A percentile compares a stretch with the other conserved stretches of the same genome.
Conservation (phyloP, 2,113 vertebrate genomes). For the Macrotis lagotis region DNA sequence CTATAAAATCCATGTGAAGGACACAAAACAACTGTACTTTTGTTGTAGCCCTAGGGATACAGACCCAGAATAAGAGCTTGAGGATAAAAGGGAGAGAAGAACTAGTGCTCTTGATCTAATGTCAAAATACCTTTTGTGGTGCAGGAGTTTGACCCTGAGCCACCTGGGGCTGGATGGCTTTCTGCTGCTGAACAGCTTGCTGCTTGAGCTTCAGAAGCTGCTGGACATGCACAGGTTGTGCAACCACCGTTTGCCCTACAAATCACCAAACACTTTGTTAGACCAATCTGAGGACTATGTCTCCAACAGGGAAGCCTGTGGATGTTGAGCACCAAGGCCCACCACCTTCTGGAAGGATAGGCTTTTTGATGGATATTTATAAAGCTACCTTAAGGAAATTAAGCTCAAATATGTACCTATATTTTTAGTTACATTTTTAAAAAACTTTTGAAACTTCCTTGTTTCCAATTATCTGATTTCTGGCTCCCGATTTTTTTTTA, state of each 20-base stretch:
- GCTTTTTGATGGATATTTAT: background rate
- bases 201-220: constrained; percentile 86
- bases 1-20: background rate
- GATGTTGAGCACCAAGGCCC: background rate
- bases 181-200: constrained; percentile 85
- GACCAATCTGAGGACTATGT: background rate
- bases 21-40: background rate
- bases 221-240: constrained; percentile 83
- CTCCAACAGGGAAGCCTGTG: background rate
- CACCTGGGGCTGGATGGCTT: constrained; percentile 86
- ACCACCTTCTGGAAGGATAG: background rate
- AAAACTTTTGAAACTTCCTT: background rate
- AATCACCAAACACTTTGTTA: background rate
- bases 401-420: background rate
- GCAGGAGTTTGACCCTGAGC: constrained; percentile 82
- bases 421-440: background rate
- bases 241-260: constrained; percentile 85
- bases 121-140: constrained; percentile 87
- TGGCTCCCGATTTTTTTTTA: background rate
- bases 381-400: background rate
- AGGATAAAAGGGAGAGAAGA: background rate
- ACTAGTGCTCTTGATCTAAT: background rate
- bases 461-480: background rate
- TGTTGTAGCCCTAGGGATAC: background rate
- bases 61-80: too few species aligned